Evolutionary conservation across 2,113 vertebrate species (phyloP), one percentile per base, ranked within the genome.

Genomic region (Etheostoma cragini): DNA sequence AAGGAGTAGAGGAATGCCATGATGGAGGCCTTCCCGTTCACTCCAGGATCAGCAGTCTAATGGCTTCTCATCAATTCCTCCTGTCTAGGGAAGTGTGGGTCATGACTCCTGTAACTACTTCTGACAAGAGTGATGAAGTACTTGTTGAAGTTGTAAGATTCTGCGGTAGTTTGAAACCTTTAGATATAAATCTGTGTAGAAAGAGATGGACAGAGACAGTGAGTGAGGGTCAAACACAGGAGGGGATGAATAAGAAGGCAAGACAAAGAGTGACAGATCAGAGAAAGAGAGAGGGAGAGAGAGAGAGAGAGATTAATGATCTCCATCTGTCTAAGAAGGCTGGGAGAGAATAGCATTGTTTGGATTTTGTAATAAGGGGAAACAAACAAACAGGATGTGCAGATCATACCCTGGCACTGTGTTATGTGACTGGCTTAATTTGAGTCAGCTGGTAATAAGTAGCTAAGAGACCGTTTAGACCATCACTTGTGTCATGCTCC

Each of bases 101-200:
- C 92, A 92, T 89, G 91, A 91, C 89, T 91, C 86, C 87, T 86
- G 82, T 91, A 92, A 93, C 92, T 82, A 85, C 86, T 84, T 90
- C 84, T 92, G 93, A 93, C 93, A 92, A 82, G 78, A 87, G 86
- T 91, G 93, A 93, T 92, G 85, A 92, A 93, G 87, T 72, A 89
- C 88, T 89, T 89, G 88, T 92, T 92, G 81, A 92, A 92, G 80
- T 93, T 91, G 90, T 89, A 83, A 83, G 90, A 89, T 89, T 89
- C 75, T 49, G 80, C 78, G n/a, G 67, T 82, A 91, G 88, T 90
- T 91, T 85, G 87, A 91, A 90, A 90, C 85, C 87, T 86, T 83
- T 73, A 64, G 81, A 91, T 92, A 90, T 92, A 85, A 94, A 90
- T 92, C 87, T 88, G 80, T 76, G 89, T 78, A 64, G 83, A 68